These are phyloP conservation scores for Lanistes nyassanus DNA, from an alignment of 1,140 invertebrate species.

Conservation along the genomic window DNA sequence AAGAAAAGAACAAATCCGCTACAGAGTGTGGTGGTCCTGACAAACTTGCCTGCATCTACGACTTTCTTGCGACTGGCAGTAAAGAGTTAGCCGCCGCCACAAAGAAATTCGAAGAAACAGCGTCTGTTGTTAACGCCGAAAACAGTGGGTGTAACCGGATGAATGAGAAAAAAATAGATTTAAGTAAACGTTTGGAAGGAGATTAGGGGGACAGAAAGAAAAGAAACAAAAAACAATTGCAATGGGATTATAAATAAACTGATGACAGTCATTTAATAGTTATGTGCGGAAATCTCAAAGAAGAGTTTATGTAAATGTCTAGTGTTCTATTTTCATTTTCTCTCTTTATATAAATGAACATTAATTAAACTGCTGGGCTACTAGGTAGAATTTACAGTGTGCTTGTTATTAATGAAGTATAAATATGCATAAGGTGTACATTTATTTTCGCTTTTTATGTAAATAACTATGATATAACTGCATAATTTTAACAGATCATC, in stretches of 20 bases:
- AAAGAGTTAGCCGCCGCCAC: constrained; percentile 30
- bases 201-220: not conserved
- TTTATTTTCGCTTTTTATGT: not conserved
- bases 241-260: not conserved
- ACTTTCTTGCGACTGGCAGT: constrained; percentile 38
- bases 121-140: not conserved
- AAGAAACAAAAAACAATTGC: not conserved
- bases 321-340: too few relatives aligned
- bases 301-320: too few relatives aligned
- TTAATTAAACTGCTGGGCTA: too few relatives aligned
- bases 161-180: not conserved
- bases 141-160: not conserved
- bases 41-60: constrained; percentile 39
- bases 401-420: too few relatives aligned
- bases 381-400: too few relatives aligned
- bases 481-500: too few relatives aligned
- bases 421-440: not conserved
- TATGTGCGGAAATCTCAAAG: not conserved
- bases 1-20: constrained; percentile 11
- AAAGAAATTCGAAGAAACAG: not conserved
- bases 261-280: not conserved
- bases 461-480: not conserved
- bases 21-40: constrained; percentile 32
- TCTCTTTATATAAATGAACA: too few relatives aligned
- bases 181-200: too few relatives aligned